Conservation (phyloP, 2,888 invertebrate genomes). For the Peribatodes rhomboidaria region DNA sequence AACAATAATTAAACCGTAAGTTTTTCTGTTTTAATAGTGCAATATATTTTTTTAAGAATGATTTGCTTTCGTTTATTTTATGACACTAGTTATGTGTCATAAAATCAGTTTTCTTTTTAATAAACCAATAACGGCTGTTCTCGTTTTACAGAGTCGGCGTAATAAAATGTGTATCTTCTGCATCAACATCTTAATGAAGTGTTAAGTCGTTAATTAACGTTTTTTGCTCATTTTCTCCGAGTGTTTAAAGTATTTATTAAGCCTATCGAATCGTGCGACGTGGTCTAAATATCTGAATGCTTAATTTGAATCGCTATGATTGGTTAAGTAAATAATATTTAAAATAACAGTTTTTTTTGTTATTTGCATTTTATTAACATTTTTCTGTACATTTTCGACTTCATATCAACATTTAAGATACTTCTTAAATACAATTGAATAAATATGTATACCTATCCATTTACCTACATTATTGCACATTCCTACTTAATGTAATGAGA, state of each 20-base stretch:
- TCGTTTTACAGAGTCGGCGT: conserved; percentile 41
- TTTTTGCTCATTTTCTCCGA: conserved; percentile 44
- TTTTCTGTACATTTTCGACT: neutral
- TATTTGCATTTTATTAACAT: neutral
- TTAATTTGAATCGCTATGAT: conserved; percentile 35
- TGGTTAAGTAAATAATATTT: conserved; percentile 34
- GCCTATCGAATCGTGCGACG: conserved; percentile 38
- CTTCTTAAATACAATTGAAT: too few species aligned
- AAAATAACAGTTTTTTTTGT: neutral
- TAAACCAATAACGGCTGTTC: conserved; percentile 47
- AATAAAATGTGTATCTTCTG: conserved; percentile 48
- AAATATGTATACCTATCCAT: too few species aligned
- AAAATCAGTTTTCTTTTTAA: conserved; percentile 49
- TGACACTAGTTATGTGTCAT: conserved; percentile 46
- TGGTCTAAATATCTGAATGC: conserved; percentile 38
- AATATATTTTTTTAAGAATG: conserved; percentile 30
- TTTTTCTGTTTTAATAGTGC: conserved; percentile 24
- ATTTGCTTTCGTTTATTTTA: conserved; percentile 45
- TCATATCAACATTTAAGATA: too few species aligned
- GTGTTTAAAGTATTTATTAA: conserved; percentile 43
- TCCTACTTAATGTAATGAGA: too few species aligned
- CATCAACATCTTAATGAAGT: conserved; percentile 47
- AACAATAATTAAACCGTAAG: conserved; percentile 1
- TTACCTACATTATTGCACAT: too few species aligned
- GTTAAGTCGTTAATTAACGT: conserved; percentile 50